Percentiles rank a stretch among this genome's conserved stretches.
Evolutionary conservation across 2,888 invertebrate genomes (phyloP).

Genomic region (Beris morrisii): DNA sequence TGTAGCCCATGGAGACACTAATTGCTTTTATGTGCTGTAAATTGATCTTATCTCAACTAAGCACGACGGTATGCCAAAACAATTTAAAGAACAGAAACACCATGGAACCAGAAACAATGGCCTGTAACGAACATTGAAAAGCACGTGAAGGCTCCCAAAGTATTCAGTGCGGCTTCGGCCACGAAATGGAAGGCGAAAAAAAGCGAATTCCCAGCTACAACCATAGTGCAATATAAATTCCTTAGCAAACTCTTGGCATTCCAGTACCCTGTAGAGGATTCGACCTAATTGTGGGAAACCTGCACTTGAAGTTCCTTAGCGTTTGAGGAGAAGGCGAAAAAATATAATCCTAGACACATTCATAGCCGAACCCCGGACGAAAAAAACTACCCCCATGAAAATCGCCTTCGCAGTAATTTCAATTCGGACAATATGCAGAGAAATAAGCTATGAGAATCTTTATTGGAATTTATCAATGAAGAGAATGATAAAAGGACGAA

Average conservation of each 20-base stretch:
- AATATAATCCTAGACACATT: too few species aligned
- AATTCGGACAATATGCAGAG: too few species aligned
- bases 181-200: neutral
- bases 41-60: slow-evolving; percentile 10
- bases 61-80: slow-evolving; percentile 16
- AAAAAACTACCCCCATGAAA: too few species aligned
- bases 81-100: slow-evolving; percentile 1
- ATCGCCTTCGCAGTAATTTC: too few species aligned
- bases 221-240: slow-evolving; percentile 26
- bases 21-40: slow-evolving; percentile 18
- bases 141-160: slow-evolving; percentile 6
- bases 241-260: slow-evolving; percentile 3
- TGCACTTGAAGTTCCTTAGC: slow-evolving; percentile 2
- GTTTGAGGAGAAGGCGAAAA: too few species aligned
- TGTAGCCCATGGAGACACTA: slow-evolving; percentile 1
- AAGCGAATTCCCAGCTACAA: neutral
- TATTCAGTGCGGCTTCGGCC: neutral
- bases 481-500: too few species aligned
- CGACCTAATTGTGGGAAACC: neutral
- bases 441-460: too few species aligned
- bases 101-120: slow-evolving; percentile 6
- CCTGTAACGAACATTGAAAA: neutral
- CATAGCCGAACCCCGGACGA: too few species aligned
- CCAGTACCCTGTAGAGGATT: slow-evolving; percentile 2
- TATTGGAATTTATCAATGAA: too few species aligned